Evolutionary conservation across 1,140 invertebrate genomes (phyloP), one percentile per base, ranked within the genome.

Genomic region (Dolichoris vasculosae): DNA sequence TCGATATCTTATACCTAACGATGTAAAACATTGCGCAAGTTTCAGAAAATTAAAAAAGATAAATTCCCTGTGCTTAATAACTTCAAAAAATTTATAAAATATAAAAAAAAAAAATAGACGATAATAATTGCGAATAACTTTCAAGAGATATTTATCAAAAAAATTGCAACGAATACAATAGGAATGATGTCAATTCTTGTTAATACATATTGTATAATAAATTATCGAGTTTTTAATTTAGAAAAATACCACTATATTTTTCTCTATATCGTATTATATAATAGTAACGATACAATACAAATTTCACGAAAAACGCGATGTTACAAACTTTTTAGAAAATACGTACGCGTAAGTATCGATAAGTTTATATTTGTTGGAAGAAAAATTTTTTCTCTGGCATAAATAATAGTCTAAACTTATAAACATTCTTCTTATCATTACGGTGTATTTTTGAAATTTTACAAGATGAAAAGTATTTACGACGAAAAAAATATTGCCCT

Each of bases 131-230:
- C 8, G 35, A 38, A 38, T 20, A 38, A 69, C 23, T 2, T 59
- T 4, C 1, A 59, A 26, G 6, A 38, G 35, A 38, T 20, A 43
- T 73, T 73, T 73, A 43, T 73, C 23, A 43, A 73, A 73, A 8
- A 40, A 43, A 43, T 43, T 38, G n/a, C 17, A 73, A 43, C 23
- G 69, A 73, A 69, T 69, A 38, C 67, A 73, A 73, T 73, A n/a
- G 38, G 3, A 73, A 13, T 67, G 15, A 9, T 35, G 4, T 32
- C n/a, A 13, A 67, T 35, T 3, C 15, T 67, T 32, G 9, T 73
- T 73, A 26, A 43, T 43, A n/a, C 69, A 73, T 43, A 73, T 73
- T 43, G 69, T 43, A 26, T 73, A 43, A 20, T 43, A 26, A 73
- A 43, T 7, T 38, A 11, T 51, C 32, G 23, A 20, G 20, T 73